These are phyloP conservation scores for Monochamus saltuarius DNA, from an alignment of 1,140 invertebrate genomes.

Conservation along the genomic window DNA sequence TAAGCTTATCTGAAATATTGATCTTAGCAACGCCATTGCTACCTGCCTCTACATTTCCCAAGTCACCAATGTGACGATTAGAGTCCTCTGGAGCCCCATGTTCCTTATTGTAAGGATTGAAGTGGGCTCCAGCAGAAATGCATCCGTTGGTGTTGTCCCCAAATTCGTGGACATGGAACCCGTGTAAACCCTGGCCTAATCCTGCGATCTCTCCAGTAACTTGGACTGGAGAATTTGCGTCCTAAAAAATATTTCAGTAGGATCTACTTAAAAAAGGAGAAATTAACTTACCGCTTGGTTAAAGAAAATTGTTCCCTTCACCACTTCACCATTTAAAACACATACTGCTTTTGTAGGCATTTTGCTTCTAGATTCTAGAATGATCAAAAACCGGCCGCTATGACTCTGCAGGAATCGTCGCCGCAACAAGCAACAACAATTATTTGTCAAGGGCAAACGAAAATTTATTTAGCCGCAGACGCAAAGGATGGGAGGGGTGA, in stretches of 20 bases:
- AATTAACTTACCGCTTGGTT: slow-evolving; percentile 66
- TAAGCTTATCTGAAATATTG: slow-evolving; percentile 71
- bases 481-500: too few species aligned
- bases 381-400: too few species aligned
- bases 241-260: slow-evolving; percentile 47
- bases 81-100: slow-evolving; percentile 80
- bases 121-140: slow-evolving; percentile 92
- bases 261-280: slow-evolving; percentile 2
- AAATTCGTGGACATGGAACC: slow-evolving; percentile 97
- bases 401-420: too few species aligned
- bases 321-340: slow-evolving; percentile 76
- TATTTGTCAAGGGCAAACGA: too few species aligned
- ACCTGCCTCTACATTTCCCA: slow-evolving; percentile 84
- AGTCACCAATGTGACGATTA: slow-evolving; percentile 85
- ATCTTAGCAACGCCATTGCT: slow-evolving; percentile 74
- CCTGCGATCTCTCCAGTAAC: slow-evolving; percentile 74
- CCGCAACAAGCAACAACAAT: too few species aligned
- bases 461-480: too few species aligned
- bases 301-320: slow-evolving; percentile 78
- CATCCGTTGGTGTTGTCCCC: slow-evolving; percentile 97
- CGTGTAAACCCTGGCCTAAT: slow-evolving; percentile 71
- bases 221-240: slow-evolving; percentile 57
- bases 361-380: slow-evolving; percentile 18
- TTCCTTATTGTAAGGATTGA: slow-evolving; percentile 83
- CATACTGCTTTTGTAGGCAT: slow-evolving; percentile 74